Conservation (phyloP, 2,888 invertebrate genomes). For the Geophilus truncorum region DNA sequence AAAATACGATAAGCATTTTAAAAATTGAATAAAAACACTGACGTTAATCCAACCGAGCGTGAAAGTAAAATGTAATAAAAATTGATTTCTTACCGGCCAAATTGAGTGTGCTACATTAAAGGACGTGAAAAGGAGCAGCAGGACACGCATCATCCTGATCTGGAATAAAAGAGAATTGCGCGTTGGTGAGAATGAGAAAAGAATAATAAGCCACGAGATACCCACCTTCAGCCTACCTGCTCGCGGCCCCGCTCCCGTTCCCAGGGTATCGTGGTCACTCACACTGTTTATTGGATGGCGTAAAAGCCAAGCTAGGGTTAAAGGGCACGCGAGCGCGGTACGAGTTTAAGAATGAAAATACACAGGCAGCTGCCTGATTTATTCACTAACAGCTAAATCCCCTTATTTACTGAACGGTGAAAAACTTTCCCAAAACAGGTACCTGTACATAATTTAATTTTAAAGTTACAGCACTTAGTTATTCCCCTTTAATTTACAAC, state of each 20-base stretch:
- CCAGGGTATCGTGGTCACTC: background rate
- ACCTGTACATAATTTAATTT: too few species aligned
- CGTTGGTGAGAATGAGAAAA: constrained; percentile 9
- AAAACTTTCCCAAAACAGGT: too few species aligned
- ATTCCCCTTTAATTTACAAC: too few species aligned
- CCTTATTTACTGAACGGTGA: too few species aligned
- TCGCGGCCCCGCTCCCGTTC: constrained; percentile 12
- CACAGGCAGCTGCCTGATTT: background rate
- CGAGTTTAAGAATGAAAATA: background rate
- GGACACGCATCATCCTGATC: constrained; percentile 10
- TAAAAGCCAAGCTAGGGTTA: background rate
- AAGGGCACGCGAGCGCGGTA: background rate
- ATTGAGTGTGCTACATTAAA: background rate
- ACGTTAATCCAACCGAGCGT: background rate
- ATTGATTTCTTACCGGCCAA: background rate
- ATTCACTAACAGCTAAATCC: too few species aligned
- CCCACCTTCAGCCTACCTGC: constrained; percentile 3
- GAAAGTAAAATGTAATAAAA: background rate
- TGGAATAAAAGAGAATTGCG: constrained; percentile 4
- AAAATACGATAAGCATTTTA: background rate
- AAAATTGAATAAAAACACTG: background rate
- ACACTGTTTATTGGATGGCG: constrained; percentile 11
- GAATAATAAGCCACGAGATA: constrained; percentile 13
- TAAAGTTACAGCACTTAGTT: too few species aligned
- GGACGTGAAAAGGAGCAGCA: background rate